Evolutionary conservation across 2,113 vertebrate genomes (phyloP).

Genomic region (Chascanopsetta lugubris): DNA sequence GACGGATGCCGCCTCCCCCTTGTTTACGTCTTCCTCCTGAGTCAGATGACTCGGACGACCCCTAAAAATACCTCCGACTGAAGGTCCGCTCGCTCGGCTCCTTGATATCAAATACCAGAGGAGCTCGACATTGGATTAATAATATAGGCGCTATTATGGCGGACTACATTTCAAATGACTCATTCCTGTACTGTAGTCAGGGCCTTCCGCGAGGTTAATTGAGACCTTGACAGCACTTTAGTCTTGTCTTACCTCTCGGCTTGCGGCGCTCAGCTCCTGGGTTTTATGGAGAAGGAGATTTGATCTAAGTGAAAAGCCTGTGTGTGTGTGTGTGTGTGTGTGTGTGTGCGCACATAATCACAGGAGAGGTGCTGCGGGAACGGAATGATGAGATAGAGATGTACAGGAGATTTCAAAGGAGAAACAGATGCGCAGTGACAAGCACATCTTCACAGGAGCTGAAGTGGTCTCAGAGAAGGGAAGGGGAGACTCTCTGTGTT

Average conservation of each 20-base stretch:
- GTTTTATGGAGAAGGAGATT: constrained; percentile 47
- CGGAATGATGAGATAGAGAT: constrained; percentile 18
- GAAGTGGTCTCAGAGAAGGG: constrained; percentile 34
- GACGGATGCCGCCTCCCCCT: background rate
- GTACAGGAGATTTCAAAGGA: constrained; percentile 14
- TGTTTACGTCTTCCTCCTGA: constrained; percentile 8
- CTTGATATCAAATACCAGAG: constrained; percentile 30
- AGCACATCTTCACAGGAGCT: constrained; percentile 27
- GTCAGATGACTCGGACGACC: constrained; percentile 3
- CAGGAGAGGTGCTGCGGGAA: constrained; percentile 30
- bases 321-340: constrained; percentile 27
- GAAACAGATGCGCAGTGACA: constrained; percentile 18
- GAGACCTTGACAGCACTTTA: constrained; percentile 66
- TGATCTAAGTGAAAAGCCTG: constrained; percentile 45
- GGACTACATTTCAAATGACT: constrained; percentile 52
- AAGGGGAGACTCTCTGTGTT: constrained; percentile 24
- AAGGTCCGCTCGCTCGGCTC: constrained; percentile 3
- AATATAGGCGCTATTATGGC: constrained; percentile 27
- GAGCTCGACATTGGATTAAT: constrained; percentile 49
- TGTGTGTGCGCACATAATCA: constrained; percentile 27
- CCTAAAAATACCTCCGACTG: background rate
- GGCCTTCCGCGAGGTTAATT: constrained; percentile 62
- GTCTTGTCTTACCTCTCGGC: constrained; percentile 52
- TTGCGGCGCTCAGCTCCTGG: constrained; percentile 25
- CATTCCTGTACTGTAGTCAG: constrained; percentile 48